A percentile compares a stretch with the other conserved stretches of the same genome.
phyloP scores from a whole-genome alignment of 2,113 vertebrate genomes.

The Brevimyrus niger region DNA sequence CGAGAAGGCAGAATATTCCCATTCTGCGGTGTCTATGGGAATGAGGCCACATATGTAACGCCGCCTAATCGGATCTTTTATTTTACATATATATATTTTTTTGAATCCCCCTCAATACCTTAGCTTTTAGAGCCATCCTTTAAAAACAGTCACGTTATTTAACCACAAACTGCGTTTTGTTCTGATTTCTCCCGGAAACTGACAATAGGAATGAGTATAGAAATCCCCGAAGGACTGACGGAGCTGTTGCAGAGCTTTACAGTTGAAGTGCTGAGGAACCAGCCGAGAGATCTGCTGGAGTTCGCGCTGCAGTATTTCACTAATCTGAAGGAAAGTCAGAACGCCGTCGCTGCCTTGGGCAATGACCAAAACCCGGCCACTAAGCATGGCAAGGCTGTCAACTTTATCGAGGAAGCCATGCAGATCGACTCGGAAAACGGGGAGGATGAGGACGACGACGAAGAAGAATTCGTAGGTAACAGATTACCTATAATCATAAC shows the following conservation, averaged over 20 bases:
- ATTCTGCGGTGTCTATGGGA: conserved; percentile 20
- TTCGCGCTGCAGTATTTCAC: conserved; percentile 95
- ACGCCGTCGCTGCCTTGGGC: conserved; percentile 59
- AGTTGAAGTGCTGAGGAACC: conserved; percentile 91
- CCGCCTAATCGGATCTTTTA: neutral
- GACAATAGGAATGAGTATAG: conserved; percentile 90
- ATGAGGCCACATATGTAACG: conserved; percentile 18
- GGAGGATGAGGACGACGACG: conserved; percentile 65
- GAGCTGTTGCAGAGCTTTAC: conserved; percentile 98
- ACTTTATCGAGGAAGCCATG: conserved; percentile 85
- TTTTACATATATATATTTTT: neutral
- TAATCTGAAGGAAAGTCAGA: conserved; percentile 77
- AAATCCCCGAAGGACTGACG: conserved; percentile 94
- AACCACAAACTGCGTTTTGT: conserved; percentile 31
- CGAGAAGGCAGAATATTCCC: conserved; percentile 14
- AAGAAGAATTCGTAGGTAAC: conserved; percentile 70
- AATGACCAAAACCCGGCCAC: conserved; percentile 63
- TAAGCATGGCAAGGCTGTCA: conserved; percentile 73
- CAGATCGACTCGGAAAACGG: conserved; percentile 88
- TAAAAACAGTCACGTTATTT: neutral
- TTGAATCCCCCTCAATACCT: neutral
- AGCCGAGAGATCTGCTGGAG: conserved; percentile 85
- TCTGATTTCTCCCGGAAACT: conserved; percentile 55
- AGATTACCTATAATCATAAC: neutral
- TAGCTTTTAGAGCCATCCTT: neutral